Percentiles rank a stretch among this genome's conserved stretches.
These are phyloP conservation scores for Apogon talboti DNA, from an alignment of 2,797 vertebrate species.

Conservation along the genomic window DNA sequence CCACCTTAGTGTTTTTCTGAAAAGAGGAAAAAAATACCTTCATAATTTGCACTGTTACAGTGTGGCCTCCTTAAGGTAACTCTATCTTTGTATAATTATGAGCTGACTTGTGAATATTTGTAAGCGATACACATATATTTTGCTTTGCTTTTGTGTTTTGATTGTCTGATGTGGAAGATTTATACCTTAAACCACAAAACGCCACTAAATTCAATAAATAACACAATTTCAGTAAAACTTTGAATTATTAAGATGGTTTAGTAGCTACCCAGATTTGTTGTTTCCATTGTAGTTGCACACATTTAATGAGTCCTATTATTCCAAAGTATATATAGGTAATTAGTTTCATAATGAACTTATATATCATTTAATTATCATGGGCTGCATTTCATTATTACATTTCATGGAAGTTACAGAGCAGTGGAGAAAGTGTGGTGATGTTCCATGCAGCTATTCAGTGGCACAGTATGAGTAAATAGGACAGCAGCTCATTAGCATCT, in stretches of 20 bases:
- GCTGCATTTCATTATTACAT: constrained; percentile 10
- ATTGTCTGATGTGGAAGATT: no score
- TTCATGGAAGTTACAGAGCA: constrained; percentile 6
- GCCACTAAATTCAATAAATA: no score
- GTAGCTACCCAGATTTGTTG: neutral
- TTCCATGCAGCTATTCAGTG: constrained; percentile 39
- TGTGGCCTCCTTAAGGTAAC: no score
- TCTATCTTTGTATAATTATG: no score
- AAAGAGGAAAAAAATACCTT: no score
- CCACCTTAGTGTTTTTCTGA: no score
- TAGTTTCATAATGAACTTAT: constrained; percentile 17
- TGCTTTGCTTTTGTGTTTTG: no score
- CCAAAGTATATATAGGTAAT: constrained; percentile 1
- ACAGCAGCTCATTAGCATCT: constrained; percentile 78
- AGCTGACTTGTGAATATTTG: no score
- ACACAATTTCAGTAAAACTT: no score
- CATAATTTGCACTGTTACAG: no score
- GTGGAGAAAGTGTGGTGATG: constrained; percentile 26
- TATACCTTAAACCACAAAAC: no score
- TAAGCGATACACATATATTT: no score
- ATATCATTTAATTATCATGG: constrained; percentile 13
- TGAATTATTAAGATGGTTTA: neutral
- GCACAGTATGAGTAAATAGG: constrained; percentile 73
- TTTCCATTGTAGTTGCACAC: constrained; percentile 1
- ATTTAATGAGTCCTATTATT: constrained; percentile 10